Evolutionary conservation across 2,888 invertebrate species (phyloP).

Genomic region (Eupithecia insigniata): DNA sequence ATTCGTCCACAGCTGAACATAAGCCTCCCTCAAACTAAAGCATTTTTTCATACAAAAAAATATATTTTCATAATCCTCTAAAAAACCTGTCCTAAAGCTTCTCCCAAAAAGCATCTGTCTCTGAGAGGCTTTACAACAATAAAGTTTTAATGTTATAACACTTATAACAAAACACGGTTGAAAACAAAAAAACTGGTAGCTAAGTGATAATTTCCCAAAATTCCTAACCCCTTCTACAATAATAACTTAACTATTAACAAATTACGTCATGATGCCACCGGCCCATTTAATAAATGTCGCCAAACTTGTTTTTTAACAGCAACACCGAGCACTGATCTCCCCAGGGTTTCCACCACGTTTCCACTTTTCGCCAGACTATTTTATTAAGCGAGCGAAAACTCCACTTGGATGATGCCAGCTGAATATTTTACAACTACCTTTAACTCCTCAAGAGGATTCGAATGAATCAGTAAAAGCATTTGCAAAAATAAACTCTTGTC

Average conservation of each 20-base stretch:
- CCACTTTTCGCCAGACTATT: constrained; percentile 11
- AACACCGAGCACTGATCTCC: background rate
- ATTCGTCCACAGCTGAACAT: too few species aligned
- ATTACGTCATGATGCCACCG: background rate
- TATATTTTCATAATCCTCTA: too few species aligned
- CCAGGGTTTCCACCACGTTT: constrained; percentile 7
- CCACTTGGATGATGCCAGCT: constrained; percentile 16
- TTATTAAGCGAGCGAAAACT: constrained; percentile 26
- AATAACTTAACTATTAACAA: background rate
- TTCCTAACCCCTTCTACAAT: background rate
- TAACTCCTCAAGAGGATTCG: constrained; percentile 26
- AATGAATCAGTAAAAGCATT: constrained; percentile 19
- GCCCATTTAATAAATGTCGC: background rate
- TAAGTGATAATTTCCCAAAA: too few species aligned
- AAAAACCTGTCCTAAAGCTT: too few species aligned
- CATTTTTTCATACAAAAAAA: too few species aligned
- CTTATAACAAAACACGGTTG: too few species aligned
- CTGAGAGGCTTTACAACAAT: too few species aligned
- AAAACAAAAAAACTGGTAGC: too few species aligned
- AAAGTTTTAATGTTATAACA: too few species aligned
- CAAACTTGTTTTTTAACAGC: background rate
- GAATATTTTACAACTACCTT: constrained; percentile 26
- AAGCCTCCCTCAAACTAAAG: too few species aligned
- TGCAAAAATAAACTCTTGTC: background rate
- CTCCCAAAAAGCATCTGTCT: too few species aligned